Base-by-base conservation (phyloP, 2,797 vertebrate genomes). In the Octomys mimax region DNA sequence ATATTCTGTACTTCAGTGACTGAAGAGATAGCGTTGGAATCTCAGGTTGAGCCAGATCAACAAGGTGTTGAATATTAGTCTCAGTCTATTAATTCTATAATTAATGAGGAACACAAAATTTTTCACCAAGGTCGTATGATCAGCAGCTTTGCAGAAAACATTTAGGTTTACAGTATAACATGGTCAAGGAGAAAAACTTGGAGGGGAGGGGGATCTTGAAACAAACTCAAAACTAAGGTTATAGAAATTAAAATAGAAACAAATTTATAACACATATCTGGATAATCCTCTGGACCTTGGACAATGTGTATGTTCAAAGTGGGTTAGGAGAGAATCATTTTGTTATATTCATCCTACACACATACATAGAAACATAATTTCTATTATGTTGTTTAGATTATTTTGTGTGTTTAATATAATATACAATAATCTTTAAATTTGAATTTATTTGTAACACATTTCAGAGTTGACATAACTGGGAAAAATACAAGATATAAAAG, bases 21-120 rank as follows among this genome's bases (percentile, higher is more conserved):
- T 59, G 54, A 46, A 36, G 31, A 92, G 89, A 83, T 4, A 71
- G 0, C 5, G 8, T 12, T 66, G 64, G 14, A 87, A 73, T 80
- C 71, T 49, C 31, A 94, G 36, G 5, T 14, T 21, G 31, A 31
- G 33, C 18, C 31, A 46, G 6, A 82, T 82, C 59, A 87, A 71
- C 79, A 83, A 28, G 11, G 16, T 13, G 1, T 28, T 79, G 19
- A 92, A 57, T 66, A 66, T 49, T 79, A 64, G 64, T 33, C 71
- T 80, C 33, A 73, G 49, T 80, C 36, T 28, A 80, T 66, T 73
- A 66, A 66, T 77, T 95, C 78, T 79, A 33, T 59, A 95, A 91
- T n/a, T 73, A 83, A 89, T 61, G 14, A 49, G 33, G 49, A 92
- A 42, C 1, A 13, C 85, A 57, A 70, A 33, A 24, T 2, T 83